Percentiles rank a stretch among this genome's conserved stretches.
These are phyloP conservation scores for Solen grandis DNA, from an alignment of 1,140 invertebrate genomes.

Conservation along the genomic window DNA sequence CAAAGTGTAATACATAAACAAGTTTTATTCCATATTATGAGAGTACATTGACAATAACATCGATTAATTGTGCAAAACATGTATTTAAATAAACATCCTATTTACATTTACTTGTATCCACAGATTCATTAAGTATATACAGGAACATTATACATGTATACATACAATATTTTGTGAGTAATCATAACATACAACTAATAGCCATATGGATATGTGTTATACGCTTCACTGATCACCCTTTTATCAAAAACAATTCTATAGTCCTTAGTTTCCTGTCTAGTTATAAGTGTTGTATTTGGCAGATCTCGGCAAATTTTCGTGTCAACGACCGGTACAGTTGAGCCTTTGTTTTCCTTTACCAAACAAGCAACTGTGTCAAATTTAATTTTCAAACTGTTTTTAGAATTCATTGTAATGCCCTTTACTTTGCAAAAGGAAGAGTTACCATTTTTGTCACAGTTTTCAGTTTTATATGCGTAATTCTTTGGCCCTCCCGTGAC, in stretches of 20 bases:
- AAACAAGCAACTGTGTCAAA: not conserved
- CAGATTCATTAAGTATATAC: no score
- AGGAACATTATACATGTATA: no score
- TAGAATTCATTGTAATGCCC: slow-evolving; percentile 39
- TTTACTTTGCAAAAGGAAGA: slow-evolving; percentile 26
- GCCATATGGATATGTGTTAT: slow-evolving; percentile 14
- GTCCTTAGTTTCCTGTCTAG: slow-evolving; percentile 7
- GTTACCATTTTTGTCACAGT: not conserved
- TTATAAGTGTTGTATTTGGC: not conserved
- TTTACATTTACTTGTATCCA: no score
- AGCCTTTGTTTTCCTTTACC: not conserved
- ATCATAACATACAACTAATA: no score
- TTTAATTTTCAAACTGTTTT: slow-evolving; percentile 26
- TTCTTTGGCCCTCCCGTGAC: slow-evolving; percentile 52
- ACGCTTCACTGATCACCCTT: slow-evolving; percentile 1
- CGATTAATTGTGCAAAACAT: no score
- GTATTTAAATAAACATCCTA: no score
- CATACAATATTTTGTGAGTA: no score
- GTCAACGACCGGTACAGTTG: not conserved
- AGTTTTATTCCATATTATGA: no score
- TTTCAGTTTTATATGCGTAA: slow-evolving; percentile 14
- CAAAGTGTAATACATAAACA: no score
- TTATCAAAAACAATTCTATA: slow-evolving; percentile 29
- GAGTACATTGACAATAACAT: no score
- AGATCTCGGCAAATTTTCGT: not conserved